Conservation (phyloP, 2,888 invertebrate genomes). For the Argyresthia albistria region DNA sequence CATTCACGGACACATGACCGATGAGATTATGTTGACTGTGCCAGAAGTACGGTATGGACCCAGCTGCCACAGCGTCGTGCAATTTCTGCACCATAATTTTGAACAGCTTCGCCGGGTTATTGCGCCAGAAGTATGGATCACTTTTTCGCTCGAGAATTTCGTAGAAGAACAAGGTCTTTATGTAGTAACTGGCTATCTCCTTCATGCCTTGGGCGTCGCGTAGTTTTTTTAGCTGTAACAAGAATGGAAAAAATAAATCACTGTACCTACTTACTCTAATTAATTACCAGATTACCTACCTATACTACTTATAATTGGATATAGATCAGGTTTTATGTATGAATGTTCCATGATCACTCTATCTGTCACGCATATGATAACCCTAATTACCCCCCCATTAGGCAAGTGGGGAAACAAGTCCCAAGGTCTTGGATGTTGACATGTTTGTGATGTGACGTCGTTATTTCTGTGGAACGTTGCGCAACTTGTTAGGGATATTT, state of each 20-base stretch:
- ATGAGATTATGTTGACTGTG: constrained; percentile 54
- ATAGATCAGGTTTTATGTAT: too few species aligned
- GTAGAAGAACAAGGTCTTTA: constrained; percentile 67
- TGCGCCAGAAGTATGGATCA: constrained; percentile 31
- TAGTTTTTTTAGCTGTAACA: constrained; percentile 57
- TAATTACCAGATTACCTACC: neutral
- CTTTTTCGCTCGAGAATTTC: constrained; percentile 28
- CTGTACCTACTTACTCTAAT: too few species aligned
- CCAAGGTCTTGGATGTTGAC: too few species aligned
- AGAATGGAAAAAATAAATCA: neutral
- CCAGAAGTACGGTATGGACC: constrained; percentile 61
- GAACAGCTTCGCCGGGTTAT: constrained; percentile 30
- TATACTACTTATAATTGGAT: neutral
- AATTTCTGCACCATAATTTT: constrained; percentile 52
- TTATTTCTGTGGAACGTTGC: too few species aligned
- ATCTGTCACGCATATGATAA: too few species aligned
- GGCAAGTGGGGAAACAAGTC: too few species aligned
- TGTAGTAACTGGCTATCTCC: constrained; percentile 68
- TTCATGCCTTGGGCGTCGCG: constrained; percentile 52
- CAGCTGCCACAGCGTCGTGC: constrained; percentile 25
- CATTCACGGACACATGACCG: constrained; percentile 5
- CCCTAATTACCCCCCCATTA: too few species aligned
- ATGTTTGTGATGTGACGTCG: too few species aligned
- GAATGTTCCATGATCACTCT: too few species aligned
- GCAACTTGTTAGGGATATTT: too few species aligned